Conservation (phyloP, 2,888 invertebrate species). For the Zaprionus obscuricornis region DNA sequence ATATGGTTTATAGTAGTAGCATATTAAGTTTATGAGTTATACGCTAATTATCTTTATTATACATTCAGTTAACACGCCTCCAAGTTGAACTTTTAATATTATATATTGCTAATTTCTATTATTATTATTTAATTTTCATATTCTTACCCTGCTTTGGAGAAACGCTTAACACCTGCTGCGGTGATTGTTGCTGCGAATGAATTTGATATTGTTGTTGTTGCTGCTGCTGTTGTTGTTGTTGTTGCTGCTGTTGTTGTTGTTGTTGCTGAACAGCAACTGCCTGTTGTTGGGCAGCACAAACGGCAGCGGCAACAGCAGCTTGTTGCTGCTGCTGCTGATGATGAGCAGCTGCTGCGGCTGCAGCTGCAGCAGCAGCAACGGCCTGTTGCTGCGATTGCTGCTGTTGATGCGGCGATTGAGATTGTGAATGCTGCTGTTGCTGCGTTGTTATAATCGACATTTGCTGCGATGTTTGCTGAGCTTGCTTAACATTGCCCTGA, state of each 20-base stretch:
- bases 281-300: slow-evolving; percentile 80
- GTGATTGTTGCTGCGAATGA: slow-evolving; percentile 83
- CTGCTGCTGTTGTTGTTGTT: slow-evolving; percentile 68
- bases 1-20: not conserved
- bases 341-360: slow-evolving; percentile 76
- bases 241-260: slow-evolving; percentile 81
- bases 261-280: slow-evolving; percentile 77
- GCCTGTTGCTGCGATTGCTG: slow-evolving; percentile 71
- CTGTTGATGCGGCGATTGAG: slow-evolving; percentile 65
- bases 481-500: slow-evolving; percentile 65
- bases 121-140: too few relatives aligned
- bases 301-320: slow-evolving; percentile 75
- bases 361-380: slow-evolving; percentile 75
- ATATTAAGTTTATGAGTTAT: slow-evolving; percentile 16
- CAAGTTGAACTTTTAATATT: too few relatives aligned
- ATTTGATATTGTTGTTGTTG: slow-evolving; percentile 82
- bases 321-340: slow-evolving; percentile 79
- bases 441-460: slow-evolving; percentile 76
- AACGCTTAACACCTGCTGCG: slow-evolving; percentile 82
- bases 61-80: too few relatives aligned
- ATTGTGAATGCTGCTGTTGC: slow-evolving; percentile 79
- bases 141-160: slow-evolving; percentile 83
- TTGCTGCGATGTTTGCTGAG: slow-evolving; percentile 78
- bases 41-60: slow-evolving; percentile 22
- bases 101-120: too few relatives aligned